Evolutionary conservation across 2,113 vertebrate species (phyloP), one percentile per base, ranked within the genome.

Genomic region (Lycocorax pyrrhopterus): DNA sequence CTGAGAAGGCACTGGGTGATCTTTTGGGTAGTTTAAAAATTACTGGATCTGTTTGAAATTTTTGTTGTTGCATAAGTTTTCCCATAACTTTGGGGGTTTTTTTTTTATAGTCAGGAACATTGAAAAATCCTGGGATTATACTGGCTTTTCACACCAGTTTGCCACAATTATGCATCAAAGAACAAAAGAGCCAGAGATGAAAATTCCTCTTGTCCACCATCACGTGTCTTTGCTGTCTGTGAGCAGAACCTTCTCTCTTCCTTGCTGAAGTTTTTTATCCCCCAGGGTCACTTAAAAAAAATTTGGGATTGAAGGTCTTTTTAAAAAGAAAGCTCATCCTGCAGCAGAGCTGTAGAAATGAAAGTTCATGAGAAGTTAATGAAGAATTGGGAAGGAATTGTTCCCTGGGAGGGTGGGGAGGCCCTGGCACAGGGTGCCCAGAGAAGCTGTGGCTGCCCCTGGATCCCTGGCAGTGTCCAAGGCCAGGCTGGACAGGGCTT

Each of bases 321-420:
- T 55, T 35, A 13, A 15, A 19, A 53, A 53, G 16, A 23, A 49
- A 84, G 25, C 10, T 51, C 14, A 49, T 33, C 32, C 18, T 46
- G 30, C 39, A 67, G 16, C 63, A 74, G 77, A 44, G 46, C 17
- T 35, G n/a, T 47, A 8, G 47, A 35, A 49, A 26, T 19, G 10
- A 11, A 77, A 35, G 30, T 21, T 44, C 6, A 1, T 20, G 41
- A 27, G 52, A 43, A 53, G 30, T 26, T 51, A 4, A 9, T 10
- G 43, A 39, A 37, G 44, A 81, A 26, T 6, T 41, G 29, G 16
- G 7, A 6, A 49, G 60, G 2, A 26, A 9, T 66, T 22, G 0
- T 0, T 60, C n/a, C 39, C 20, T 53, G 29, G 0, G 3, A 75
- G 78, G 62, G 20, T 35, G 53, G 16, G 8, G 0, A 82, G 53